phyloP scores from a whole-genome alignment of 2,888 invertebrate species.

The Magallana nippona region DNA sequence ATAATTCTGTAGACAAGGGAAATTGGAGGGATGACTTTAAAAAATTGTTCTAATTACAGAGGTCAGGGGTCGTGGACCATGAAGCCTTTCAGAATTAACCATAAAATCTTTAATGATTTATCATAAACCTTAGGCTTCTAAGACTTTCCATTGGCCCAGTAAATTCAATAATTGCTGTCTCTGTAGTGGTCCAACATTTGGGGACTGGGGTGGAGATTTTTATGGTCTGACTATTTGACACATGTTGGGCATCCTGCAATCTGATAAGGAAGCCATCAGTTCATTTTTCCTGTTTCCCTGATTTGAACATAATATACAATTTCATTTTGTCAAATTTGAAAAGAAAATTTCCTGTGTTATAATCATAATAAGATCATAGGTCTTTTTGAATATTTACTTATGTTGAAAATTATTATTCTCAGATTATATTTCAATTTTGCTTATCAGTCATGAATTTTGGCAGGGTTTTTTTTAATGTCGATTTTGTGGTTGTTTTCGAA shows the following conservation, averaged over 20 bases:
- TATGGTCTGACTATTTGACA: constrained; percentile 24
- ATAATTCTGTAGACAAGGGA: constrained; percentile 24
- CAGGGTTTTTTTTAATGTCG: no score
- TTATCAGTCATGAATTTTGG: no score
- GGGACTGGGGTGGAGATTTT: constrained; percentile 31
- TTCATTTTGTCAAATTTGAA: no score
- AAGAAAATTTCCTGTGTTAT: no score
- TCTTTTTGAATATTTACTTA: no score
- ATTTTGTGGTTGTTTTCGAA: no score
- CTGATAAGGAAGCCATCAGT: neutral
- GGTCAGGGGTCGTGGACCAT: constrained; percentile 28
- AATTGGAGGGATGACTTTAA: constrained; percentile 2
- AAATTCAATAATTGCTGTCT: constrained; percentile 13
- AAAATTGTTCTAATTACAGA: constrained; percentile 25
- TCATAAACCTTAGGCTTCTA: constrained; percentile 29
- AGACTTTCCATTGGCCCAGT: constrained; percentile 26
- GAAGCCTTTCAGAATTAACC: constrained; percentile 27
- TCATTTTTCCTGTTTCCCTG: neutral
- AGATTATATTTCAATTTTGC: no score
- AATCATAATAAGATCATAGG: no score
- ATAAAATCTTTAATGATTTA: constrained; percentile 35
- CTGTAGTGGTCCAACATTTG: constrained; percentile 23
- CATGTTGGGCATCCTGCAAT: neutral
- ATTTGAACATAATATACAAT: no score
- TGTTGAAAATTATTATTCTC: no score